Base-by-base conservation (phyloP, 2,113 vertebrate species). In the Ophiodon elongatus region DNA sequence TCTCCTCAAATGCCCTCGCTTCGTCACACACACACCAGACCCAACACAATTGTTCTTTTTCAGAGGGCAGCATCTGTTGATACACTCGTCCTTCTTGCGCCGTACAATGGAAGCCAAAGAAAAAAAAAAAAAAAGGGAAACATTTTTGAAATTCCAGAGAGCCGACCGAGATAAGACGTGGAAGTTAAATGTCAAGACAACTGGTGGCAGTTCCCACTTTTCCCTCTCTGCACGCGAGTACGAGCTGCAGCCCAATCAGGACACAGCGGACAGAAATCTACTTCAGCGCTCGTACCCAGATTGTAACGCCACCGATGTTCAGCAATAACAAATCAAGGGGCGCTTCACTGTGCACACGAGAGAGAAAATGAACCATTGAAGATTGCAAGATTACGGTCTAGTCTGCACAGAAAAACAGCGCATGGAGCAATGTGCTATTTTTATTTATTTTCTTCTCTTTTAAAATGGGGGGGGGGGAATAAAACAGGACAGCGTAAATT, bases 121-220 rank as follows among this genome's bases (percentile, higher is more conserved):
- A 81, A 88, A 85, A 35, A 84, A 84, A 47, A 17, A 19, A 85
- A 64, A n/a, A 11, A n/a, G n/a, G n/a, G n/a, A n/a, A n/a, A n/a
- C n/a, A n/a, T n/a, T 70, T 89, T 57, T 66, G 57, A 82, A 86
- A 87, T 66, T 80, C 56, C 79, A 86, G 60, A 74, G 79, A 70
- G 43, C 72, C 9, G 63, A 79, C 73, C n/a, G 72, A 37, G 50
- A 76, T 80, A 45, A 82, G 47, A 76, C 59, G 19, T 77, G 77
- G 80, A 82, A 77, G 79, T 47, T 82, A 85, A 89, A 88, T 35
- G 68, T 88, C 66, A 47, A 85, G 77, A 80, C 79, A 41, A 75
- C 74, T 70, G 73, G 80, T 75, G 64, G 84, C 71, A 56, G 81
- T 56, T 85, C 35, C 15, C 45, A 66, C 43, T 54, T 79, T 60